Evolutionary conservation across 2,113 vertebrate species (phyloP).

Genomic region (Tinamus guttatus): DNA sequence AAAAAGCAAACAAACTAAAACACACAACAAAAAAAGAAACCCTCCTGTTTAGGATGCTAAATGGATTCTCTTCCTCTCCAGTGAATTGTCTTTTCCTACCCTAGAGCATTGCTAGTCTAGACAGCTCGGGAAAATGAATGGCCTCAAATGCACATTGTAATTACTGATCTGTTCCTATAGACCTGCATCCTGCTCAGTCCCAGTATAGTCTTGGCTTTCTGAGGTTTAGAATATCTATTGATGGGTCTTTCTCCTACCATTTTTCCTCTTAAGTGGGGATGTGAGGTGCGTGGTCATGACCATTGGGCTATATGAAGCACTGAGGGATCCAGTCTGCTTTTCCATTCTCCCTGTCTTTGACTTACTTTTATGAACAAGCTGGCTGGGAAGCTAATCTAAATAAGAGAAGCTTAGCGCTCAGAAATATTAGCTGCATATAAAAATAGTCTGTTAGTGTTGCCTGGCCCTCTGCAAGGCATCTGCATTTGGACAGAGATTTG

Average conservation of each 20-base stretch:
- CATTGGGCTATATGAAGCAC: fast-evolving
- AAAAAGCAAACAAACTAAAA: background rate
- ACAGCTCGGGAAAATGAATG: conserved; percentile 5
- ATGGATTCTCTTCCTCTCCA: background rate
- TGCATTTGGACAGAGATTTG: background rate
- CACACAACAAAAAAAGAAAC: too few relatives aligned
- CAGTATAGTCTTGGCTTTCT: background rate
- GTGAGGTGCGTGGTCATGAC: background rate
- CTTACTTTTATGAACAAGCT: background rate
- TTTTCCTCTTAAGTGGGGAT: background rate
- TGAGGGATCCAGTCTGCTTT: background rate
- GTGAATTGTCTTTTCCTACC: background rate
- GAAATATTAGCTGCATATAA: background rate
- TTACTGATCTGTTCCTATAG: background rate
- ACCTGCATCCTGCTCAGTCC: background rate
- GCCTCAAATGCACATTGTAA: background rate
- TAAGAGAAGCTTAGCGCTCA: background rate
- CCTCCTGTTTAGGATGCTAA: background rate
- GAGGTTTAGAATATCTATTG: background rate
- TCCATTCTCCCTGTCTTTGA: background rate
- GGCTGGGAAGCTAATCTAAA: background rate
- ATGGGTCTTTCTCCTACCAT: background rate
- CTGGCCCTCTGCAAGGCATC: background rate
- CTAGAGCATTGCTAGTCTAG: conserved; percentile 27
- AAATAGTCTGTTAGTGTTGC: background rate